These are phyloP conservation scores for Sinelater perroti DNA, from an alignment of 2,888 invertebrate species.

Conservation along the genomic window DNA sequence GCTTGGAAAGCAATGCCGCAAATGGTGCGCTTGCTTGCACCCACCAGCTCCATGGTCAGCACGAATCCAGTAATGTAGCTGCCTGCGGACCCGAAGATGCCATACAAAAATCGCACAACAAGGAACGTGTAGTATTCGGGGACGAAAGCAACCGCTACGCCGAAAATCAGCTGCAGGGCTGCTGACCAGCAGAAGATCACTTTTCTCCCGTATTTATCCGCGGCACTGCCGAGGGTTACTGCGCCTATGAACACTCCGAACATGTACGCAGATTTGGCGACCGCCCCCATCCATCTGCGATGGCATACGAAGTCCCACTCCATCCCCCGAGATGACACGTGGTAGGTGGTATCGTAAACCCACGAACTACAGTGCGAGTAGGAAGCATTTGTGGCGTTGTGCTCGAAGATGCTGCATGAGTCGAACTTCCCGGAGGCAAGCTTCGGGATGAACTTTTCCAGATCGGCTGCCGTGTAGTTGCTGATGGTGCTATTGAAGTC, in stretches of 20 bases:
- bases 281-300: conserved; percentile 80
- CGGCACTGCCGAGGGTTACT: conserved; percentile 77
- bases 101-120: conserved; percentile 73
- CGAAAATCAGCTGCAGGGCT: conserved; percentile 74
- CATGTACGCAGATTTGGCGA: conserved; percentile 83
- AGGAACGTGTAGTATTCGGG: conserved; percentile 80
- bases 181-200: conserved; percentile 81
- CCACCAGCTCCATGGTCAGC: conserved; percentile 84
- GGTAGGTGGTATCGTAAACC: conserved; percentile 79
- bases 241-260: conserved; percentile 84
- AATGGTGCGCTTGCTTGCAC: conserved; percentile 78
- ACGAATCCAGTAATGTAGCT: conserved; percentile 75
- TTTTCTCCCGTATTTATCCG: conserved; percentile 81
- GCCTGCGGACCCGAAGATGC: conserved; percentile 86
- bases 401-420: conserved; percentile 67
- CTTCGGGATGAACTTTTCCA: conserved; percentile 67
- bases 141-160: conserved; percentile 74
- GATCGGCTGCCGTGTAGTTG: conserved; percentile 61
- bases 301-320: conserved; percentile 87
- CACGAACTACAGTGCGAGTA: conserved; percentile 64
- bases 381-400: conserved; percentile 41
- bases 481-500: conserved; percentile 65
- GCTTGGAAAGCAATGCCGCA: conserved; percentile 84
- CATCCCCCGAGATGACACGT: conserved; percentile 76
- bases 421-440: conserved; percentile 68